A percentile compares a stretch with the other conserved stretches of the same genome.
Evolutionary conservation across 2,113 vertebrate species (phyloP).

Genomic region (Parus major): DNA sequence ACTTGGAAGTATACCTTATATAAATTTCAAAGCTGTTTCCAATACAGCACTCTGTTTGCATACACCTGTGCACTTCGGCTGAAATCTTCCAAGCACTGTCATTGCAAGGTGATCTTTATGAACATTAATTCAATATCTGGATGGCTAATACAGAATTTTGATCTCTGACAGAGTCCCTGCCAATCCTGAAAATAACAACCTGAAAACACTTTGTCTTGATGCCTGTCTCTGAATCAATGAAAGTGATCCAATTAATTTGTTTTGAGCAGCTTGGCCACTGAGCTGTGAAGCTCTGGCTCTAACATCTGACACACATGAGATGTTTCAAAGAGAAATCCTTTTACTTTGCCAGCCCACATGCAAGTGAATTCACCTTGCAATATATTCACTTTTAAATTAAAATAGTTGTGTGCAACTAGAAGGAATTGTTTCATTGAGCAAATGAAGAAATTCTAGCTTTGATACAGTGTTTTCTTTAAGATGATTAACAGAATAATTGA

Average conservation of each 20-base stretch:
- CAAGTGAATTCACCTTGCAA: not conserved
- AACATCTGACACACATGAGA: not conserved
- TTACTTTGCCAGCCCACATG: not conserved
- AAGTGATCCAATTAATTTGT: constrained; percentile 49
- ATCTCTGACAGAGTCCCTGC: not conserved
- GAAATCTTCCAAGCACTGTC: not conserved
- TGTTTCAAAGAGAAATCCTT: constrained; percentile 40
- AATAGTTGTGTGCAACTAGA: not conserved
- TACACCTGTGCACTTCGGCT: not conserved
- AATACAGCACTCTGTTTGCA: not conserved
- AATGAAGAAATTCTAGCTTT: not conserved
- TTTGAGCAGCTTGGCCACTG: constrained; percentile 8
- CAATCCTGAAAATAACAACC: constrained; percentile 51
- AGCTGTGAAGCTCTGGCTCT: constrained; percentile 36
- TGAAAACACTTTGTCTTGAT: constrained; percentile 18
- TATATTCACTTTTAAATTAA: not conserved
- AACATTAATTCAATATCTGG: not conserved
- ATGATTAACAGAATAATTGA: not conserved
- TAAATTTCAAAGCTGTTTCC: not conserved
- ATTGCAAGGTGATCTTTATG: constrained; percentile 19
- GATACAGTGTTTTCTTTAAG: not conserved
- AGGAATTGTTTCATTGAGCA: not conserved
- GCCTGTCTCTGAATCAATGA: not conserved
- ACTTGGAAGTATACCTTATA: not conserved
- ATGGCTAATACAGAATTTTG: not conserved